A percentile compares a stretch with the other conserved stretches of the same genome.
Conservation (phyloP, 2,797 vertebrate genomes). For the Hemibagrus guttatus region DNA sequence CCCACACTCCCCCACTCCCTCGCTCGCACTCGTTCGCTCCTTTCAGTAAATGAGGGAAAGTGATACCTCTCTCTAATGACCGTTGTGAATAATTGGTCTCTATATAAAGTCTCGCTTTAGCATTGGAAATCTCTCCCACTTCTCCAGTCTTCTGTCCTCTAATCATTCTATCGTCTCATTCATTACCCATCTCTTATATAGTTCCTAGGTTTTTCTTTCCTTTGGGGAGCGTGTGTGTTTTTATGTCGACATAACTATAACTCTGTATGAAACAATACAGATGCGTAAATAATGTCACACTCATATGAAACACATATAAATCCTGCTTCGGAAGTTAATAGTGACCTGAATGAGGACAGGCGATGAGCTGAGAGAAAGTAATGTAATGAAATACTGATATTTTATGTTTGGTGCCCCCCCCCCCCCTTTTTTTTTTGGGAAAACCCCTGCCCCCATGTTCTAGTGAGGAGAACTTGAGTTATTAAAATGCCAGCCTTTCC, state of each 20-base stretch:
- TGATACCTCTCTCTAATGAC: constrained; percentile 82
- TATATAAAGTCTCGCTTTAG: constrained; percentile 81
- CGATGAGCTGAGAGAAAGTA: neutral
- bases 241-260: neutral
- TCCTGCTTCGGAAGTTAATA: neutral
- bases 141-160: constrained; percentile 52
- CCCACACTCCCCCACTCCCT: neutral
- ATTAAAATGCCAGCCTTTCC: constrained; percentile 82
- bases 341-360: neutral
- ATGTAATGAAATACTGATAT: constrained; percentile 58
- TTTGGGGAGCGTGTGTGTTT: constrained; percentile 7
- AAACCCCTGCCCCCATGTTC: constrained; percentile 55
- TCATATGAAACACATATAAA: neutral
- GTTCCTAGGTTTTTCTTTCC: neutral
- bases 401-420: constrained; percentile 63
- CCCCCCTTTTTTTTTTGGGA: constrained; percentile 33
- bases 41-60: constrained; percentile 86
- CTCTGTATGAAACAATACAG: neutral
- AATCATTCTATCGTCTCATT: constrained; percentile 62
- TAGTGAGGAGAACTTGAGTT: constrained; percentile 76
- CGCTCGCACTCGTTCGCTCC: constrained; percentile 59
- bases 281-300: neutral
- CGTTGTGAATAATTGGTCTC: constrained; percentile 79
- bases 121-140: constrained; percentile 65
- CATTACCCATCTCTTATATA: constrained; percentile 66